Conservation (phyloP, 1,140 invertebrate genomes). For the Eueides isabella region DNA sequence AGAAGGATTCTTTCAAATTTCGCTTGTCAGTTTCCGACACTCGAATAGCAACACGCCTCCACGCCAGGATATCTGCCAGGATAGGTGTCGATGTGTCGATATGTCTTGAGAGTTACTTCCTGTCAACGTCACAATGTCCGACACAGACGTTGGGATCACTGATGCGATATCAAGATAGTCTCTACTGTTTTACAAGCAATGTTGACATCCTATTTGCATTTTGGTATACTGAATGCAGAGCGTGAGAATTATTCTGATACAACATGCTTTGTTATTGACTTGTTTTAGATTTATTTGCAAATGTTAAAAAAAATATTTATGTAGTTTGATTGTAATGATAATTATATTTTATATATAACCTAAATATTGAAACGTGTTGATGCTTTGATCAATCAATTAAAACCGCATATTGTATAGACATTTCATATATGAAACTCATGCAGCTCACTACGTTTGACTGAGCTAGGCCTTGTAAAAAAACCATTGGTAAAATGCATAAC, state of each 20-base stretch:
- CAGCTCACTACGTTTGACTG: slow-evolving; percentile 43
- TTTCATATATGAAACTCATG: slow-evolving; percentile 41
- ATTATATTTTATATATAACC: not conserved
- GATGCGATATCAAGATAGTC: slow-evolving; percentile 62
- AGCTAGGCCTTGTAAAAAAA: slow-evolving; percentile 44
- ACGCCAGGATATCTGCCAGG: slow-evolving; percentile 51
- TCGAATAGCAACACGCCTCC: slow-evolving; percentile 26
- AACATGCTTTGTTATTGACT: not conserved
- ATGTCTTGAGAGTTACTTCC: slow-evolving; percentile 45
- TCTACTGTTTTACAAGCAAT: slow-evolving; percentile 56
- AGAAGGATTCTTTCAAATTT: slow-evolving; percentile 25
- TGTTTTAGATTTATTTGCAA: not conserved
- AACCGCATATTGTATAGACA: slow-evolving; percentile 30
- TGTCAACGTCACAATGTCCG: slow-evolving; percentile 56
- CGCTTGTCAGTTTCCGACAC: slow-evolving; percentile 17
- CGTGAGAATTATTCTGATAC: slow-evolving; percentile 53
- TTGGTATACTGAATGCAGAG: slow-evolving; percentile 49
- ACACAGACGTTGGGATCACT: slow-evolving; percentile 51
- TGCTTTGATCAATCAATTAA: slow-evolving; percentile 42
- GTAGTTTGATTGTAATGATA: not conserved
- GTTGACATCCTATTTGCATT: slow-evolving; percentile 68
- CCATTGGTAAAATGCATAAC: slow-evolving; percentile 65
- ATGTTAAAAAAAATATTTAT: not conserved
- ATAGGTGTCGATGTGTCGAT: slow-evolving; percentile 62
- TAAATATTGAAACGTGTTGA: slow-evolving; percentile 1